These are phyloP conservation scores for Palaemon carinicauda DNA, from an alignment of 1,140 invertebrate genomes.

Conservation along the genomic window DNA sequence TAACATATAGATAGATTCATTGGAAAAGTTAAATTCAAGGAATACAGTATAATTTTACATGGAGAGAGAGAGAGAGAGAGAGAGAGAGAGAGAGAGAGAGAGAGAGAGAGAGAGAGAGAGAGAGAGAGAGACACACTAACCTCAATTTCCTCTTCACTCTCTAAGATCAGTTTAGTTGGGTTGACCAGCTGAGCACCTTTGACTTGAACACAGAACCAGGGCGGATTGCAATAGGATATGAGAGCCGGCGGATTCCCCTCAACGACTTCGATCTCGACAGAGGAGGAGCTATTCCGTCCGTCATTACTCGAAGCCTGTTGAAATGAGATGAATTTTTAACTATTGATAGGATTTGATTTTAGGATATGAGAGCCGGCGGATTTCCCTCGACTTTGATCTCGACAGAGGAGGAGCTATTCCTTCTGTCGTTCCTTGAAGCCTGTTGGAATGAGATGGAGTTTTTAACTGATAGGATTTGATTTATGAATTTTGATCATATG, in stretches of 20 bases:
- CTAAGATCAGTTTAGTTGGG: conserved; percentile 49
- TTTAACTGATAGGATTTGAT: too few species aligned
- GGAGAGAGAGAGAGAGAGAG: too few species aligned
- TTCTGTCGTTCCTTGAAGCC: conserved; percentile 36
- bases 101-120: too few species aligned
- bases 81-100: too few species aligned
- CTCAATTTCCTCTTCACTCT: conserved; percentile 36
- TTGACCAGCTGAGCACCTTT: conserved; percentile 40
- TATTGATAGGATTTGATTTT: too few species aligned
- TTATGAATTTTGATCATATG: too few species aligned
- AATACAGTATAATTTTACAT: too few species aligned
- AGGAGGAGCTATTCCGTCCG: background rate
- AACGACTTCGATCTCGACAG: conserved; percentile 48
- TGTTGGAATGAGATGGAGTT: background rate
- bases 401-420: background rate
- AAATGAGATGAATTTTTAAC: too few species aligned
- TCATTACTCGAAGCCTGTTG: conserved; percentile 36
- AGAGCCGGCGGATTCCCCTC: conserved; percentile 44
- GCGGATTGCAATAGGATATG: conserved; percentile 34
- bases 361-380: conserved; percentile 40
- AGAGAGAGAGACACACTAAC: background rate
- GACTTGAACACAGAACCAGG: conserved; percentile 49
- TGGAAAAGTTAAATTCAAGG: too few species aligned
- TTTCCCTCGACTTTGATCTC: conserved; percentile 49
- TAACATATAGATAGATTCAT: too few species aligned